Percentiles rank a stretch among this genome's conserved stretches.
Evolutionary conservation across 2,797 vertebrate genomes (phyloP).

Genomic region (Crocidura indochinensis): DNA sequence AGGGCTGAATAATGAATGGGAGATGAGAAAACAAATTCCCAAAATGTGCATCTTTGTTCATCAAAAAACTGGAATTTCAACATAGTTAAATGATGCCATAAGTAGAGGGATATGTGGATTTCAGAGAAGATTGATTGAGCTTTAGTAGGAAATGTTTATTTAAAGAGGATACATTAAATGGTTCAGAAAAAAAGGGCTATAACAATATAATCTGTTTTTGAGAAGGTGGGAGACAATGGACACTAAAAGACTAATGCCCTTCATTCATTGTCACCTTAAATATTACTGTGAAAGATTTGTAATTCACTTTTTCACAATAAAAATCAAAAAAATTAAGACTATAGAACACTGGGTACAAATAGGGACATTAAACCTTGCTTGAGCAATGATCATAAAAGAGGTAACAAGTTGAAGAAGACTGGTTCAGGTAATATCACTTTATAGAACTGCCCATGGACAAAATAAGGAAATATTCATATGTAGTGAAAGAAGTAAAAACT

Average conservation of each 20-base stretch:
- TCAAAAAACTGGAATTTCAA: neutral
- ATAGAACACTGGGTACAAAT: neutral
- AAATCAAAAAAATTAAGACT: too few species aligned
- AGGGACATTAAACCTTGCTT: too few species aligned
- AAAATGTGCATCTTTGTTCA: neutral
- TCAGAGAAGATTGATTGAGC: too few species aligned
- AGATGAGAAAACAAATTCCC: neutral
- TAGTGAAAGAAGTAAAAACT: too few species aligned
- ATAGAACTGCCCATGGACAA: neutral
- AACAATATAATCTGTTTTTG: conserved; percentile 10
- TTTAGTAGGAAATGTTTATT: too few species aligned
- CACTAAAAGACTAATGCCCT: too few species aligned
- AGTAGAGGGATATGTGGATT: neutral
- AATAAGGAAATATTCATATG: too few species aligned
- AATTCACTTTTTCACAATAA: too few species aligned
- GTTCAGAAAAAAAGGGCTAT: neutral
- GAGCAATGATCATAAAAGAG: neutral
- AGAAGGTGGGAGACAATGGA: neutral
- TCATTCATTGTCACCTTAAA: too few species aligned
- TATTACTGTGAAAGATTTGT: too few species aligned
- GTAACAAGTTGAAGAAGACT: neutral
- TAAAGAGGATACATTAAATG: neutral
- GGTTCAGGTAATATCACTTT: neutral
- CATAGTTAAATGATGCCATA: neutral
- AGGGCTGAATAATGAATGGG: neutral